Base-by-base conservation (phyloP, 2,113 vertebrate species). In the Phrynosoma platyrhinos region DNA sequence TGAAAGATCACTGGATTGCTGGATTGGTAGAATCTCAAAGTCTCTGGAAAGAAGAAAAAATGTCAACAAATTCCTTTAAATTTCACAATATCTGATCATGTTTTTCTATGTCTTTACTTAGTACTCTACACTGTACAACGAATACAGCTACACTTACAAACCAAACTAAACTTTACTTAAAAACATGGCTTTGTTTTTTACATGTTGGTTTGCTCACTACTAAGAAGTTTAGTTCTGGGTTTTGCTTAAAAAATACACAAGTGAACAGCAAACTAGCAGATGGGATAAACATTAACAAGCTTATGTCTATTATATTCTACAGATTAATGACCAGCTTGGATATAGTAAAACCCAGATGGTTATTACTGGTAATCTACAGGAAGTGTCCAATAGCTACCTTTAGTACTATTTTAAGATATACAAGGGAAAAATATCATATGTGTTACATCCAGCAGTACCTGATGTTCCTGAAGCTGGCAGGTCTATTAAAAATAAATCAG, bases 271-370 rank as follows among this genome's bases (percentile, higher is more conserved):
- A 66, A 66, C 12, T 32, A 87, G 20, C 55, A 75, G 68, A 52
- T 47, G 68, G 55, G 32, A 40, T 66, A 66, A 75, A 74, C 52
- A 66, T 55, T 75, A 82, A 52, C 36, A 82, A 62, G 36, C 36
- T 76, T 40, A 12, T 10, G 12, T 82, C 30, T 40, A 82, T 76
- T 27, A 64, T 75, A 52, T 82, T 76, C 58, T 87, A 36, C 79
- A 76, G 79, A 87, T 87, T 76, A 82, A 82, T 87, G 12, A 82
- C 71, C 42, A 74, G 42, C 13, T 42, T n/a, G 30, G 71, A 32
- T 47, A 14, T 23, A 75, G 25, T 75, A 36, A 76, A 64, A 42
- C 71, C 36, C 69, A 87, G 40, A 76, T 76, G 79, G 71, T 82
- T 76, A 75, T 82, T 82, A 62, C 55, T 12, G 55, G 10, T 58